phyloP scores from a whole-genome alignment of 2,113 vertebrate species.

The Felis catus region F.catus_Fca126_mat1.0 CM031412.1:27046501-27047000 shows the following conservation, averaged over 20 bases:
- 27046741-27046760: not conserved
- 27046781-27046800: not conserved
- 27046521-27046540: slow-evolving; percentile 69
- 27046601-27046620: not conserved
- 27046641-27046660: not conserved
- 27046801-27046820: not conserved
- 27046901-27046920: not conserved
- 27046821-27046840: not conserved
- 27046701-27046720: not conserved
- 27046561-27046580: not conserved
- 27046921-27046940: not conserved
- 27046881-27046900: not conserved
- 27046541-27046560: slow-evolving; percentile 11
- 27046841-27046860: not conserved
- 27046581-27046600: not conserved
- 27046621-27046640: not conserved
- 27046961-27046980: not conserved
- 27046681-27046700: not conserved
- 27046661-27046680: not conserved
- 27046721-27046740: not conserved
- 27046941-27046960: accelerated
- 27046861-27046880: not conserved
- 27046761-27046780: not conserved
- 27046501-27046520: slow-evolving; percentile 64
- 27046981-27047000: too few species aligned